Evolutionary conservation across 2,888 invertebrate species (phyloP).

Genomic region (Agriopis aurantiaria): DNA sequence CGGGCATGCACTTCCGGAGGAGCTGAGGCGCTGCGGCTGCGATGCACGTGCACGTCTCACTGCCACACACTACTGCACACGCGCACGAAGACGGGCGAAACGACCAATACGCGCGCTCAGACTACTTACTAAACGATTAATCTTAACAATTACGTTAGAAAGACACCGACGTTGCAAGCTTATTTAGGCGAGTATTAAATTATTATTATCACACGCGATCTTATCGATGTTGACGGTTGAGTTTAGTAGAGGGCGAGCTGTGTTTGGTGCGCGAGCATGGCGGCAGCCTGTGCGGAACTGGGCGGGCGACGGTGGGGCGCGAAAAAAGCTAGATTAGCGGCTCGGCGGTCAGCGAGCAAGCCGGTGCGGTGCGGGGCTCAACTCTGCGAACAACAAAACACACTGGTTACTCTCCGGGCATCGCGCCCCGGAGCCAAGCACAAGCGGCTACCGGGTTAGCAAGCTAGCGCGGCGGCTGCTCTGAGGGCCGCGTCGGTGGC

Average conservation of each 20-base stretch:
- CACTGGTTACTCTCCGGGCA: constrained; percentile 84
- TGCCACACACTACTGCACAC: constrained; percentile 74
- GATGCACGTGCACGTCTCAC: constrained; percentile 65
- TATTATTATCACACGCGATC: constrained; percentile 83
- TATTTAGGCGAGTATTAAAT: constrained; percentile 84
- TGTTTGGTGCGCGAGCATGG: constrained; percentile 85
- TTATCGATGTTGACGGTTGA: constrained; percentile 84
- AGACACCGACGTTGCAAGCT: constrained; percentile 86
- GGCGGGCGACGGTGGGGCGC: constrained; percentile 82
- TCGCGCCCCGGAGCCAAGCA: constrained; percentile 82
- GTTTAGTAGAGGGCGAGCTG: constrained; percentile 85
- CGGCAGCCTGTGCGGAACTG: constrained; percentile 78
- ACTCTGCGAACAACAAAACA: constrained; percentile 87
- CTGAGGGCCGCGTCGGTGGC: constrained; percentile 59
- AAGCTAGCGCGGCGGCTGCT: constrained; percentile 76
- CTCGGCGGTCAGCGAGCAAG: constrained; percentile 86
- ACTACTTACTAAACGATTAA: constrained; percentile 75
- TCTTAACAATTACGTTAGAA: constrained; percentile 82
- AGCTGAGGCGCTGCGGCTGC: constrained; percentile 55
- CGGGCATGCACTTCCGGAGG: constrained; percentile 74
- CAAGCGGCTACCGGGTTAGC: constrained; percentile 86
- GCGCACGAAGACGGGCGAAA: constrained; percentile 63
- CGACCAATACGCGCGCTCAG: constrained; percentile 62
- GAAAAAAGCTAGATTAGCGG: constrained; percentile 86
- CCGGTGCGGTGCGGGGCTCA: constrained; percentile 85